phyloP scores from a whole-genome alignment of 92 coral and sea anemone genomes.

The Heteractis magnifica region DNA sequence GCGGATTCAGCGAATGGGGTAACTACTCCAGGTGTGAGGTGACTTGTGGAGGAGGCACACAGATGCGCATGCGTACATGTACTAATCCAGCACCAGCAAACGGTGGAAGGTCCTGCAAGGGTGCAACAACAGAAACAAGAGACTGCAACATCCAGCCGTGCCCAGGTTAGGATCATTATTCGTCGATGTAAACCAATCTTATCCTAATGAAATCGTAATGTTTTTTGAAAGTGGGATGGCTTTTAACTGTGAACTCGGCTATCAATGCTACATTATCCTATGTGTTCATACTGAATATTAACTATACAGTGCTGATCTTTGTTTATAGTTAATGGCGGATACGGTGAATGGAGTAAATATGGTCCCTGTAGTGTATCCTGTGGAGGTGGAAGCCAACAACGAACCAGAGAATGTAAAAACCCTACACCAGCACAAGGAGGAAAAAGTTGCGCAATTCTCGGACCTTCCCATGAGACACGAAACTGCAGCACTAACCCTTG shows the following conservation, averaged over 20 bases:
- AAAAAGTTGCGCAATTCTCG: slow-evolving; percentile 68
- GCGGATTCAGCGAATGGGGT: slow-evolving; percentile 87
- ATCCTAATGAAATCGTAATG: neutral
- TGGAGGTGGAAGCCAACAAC: slow-evolving; percentile 85
- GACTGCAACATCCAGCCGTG: slow-evolving; percentile 77
- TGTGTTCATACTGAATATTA: too few relatives aligned
- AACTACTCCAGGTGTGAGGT: slow-evolving; percentile 66
- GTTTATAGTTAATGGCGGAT: slow-evolving; percentile 79
- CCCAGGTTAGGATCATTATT: slow-evolving; percentile 52
- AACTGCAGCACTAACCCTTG: slow-evolving; percentile 82
- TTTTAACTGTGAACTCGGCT: too few relatives aligned
- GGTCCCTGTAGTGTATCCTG: slow-evolving; percentile 89
- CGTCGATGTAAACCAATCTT: neutral
- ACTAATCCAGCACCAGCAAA: slow-evolving; percentile 73
- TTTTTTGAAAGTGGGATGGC: too few relatives aligned
- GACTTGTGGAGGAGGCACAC: slow-evolving; percentile 76
- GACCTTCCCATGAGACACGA: slow-evolving; percentile 59
- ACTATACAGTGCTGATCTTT: neutral
- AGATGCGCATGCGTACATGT: slow-evolving; percentile 73
- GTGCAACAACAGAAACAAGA: slow-evolving; percentile 62
- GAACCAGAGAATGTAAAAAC: slow-evolving; percentile 73
- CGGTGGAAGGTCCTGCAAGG: slow-evolving; percentile 75
- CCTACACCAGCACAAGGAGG: slow-evolving; percentile 92
- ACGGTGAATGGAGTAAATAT: slow-evolving; percentile 72
- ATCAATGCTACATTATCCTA: too few relatives aligned